A percentile compares a stretch with the other conserved stretches of the same genome.
These are phyloP conservation scores for Epinephelus lanceolatus DNA, from an alignment of 2,113 vertebrate genomes.

Conservation along the genomic window DNA sequence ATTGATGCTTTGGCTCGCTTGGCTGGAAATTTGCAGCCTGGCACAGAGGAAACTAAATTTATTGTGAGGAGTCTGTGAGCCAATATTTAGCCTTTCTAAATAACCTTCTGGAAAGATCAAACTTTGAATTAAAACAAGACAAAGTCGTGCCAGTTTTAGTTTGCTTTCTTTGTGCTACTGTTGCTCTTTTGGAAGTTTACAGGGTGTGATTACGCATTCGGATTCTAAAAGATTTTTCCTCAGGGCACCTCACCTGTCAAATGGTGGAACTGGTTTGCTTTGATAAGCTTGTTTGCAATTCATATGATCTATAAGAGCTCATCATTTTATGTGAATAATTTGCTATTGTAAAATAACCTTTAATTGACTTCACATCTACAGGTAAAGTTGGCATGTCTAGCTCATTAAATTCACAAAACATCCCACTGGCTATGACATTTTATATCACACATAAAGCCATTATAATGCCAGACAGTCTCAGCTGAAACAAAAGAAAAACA, in stretches of 20 bases:
- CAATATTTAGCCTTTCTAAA: constrained; percentile 28
- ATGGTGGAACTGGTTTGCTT: not conserved
- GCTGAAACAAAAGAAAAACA: constrained; percentile 10
- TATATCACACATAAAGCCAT: constrained; percentile 1
- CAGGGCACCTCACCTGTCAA: constrained; percentile 7
- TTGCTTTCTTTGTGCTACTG: constrained; percentile 19
- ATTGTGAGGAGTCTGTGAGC: constrained; percentile 15
- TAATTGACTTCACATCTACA: not conserved
- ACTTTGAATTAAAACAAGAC: constrained; percentile 26
- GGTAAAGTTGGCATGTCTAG: not conserved
- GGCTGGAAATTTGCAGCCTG: constrained; percentile 11
- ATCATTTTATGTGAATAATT: not conserved
- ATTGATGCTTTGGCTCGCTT: constrained; percentile 4
- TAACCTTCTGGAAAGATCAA: constrained; percentile 28
- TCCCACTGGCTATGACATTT: constrained; percentile 11
- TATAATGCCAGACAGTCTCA: not conserved
- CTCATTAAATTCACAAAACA: not conserved
- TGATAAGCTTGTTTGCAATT: constrained; percentile 2
- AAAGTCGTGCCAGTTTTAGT: not conserved
- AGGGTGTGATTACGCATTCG: constrained; percentile 5
- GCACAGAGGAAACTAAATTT: constrained; percentile 17
- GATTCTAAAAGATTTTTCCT: constrained; percentile 10
- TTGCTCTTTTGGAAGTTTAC: not conserved
- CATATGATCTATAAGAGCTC: not conserved
- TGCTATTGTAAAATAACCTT: not conserved